Conservation (phyloP, 1,140 invertebrate genomes). For the Neotoxoptera formosana region DNA sequence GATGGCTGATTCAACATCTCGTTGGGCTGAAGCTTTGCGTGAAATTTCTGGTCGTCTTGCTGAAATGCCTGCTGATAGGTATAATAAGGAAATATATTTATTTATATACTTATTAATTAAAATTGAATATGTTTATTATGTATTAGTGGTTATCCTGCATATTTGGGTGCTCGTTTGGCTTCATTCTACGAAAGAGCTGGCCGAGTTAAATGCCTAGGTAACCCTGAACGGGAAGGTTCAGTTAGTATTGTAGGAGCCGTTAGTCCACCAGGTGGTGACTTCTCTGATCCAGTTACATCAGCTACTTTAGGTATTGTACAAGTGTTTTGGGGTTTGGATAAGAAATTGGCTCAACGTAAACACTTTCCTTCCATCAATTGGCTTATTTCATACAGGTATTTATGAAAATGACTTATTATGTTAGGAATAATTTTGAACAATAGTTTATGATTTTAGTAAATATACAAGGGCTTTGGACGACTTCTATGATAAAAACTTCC, state of each 20-base stretch:
- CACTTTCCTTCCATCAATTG: slow-evolving; percentile 99
- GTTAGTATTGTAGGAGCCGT: slow-evolving; percentile 99
- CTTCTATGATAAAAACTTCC: slow-evolving; percentile 98
- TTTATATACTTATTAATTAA: background rate
- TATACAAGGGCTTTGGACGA: slow-evolving; percentile 98
- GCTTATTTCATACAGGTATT: slow-evolving; percentile 94
- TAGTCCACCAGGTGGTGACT: slow-evolving; percentile 99
- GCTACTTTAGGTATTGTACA: slow-evolving; percentile 99
- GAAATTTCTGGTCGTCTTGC: slow-evolving; percentile 99
- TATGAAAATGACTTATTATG: background rate
- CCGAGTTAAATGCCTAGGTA: slow-evolving; percentile 96
- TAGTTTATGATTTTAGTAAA: slow-evolving; percentile 76
- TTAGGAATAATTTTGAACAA: slow-evolving; percentile 40
- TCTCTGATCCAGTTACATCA: slow-evolving; percentile 99
- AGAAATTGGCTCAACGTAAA: slow-evolving; percentile 98
- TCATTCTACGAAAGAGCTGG: slow-evolving; percentile 99
- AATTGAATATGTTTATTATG: background rate
- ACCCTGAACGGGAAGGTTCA: slow-evolving; percentile 96
- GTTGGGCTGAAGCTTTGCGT: slow-evolving; percentile 99
- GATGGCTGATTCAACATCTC: slow-evolving; percentile 99
- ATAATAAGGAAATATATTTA: background rate
- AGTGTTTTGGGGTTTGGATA: slow-evolving; percentile 99
- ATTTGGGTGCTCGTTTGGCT: slow-evolving; percentile 95
- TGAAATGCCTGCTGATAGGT: slow-evolving; percentile 97
- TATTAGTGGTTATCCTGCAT: slow-evolving; percentile 95